phyloP scores from a whole-genome alignment of 2,797 vertebrate genomes.

The Enteromius mattozi region DNA sequence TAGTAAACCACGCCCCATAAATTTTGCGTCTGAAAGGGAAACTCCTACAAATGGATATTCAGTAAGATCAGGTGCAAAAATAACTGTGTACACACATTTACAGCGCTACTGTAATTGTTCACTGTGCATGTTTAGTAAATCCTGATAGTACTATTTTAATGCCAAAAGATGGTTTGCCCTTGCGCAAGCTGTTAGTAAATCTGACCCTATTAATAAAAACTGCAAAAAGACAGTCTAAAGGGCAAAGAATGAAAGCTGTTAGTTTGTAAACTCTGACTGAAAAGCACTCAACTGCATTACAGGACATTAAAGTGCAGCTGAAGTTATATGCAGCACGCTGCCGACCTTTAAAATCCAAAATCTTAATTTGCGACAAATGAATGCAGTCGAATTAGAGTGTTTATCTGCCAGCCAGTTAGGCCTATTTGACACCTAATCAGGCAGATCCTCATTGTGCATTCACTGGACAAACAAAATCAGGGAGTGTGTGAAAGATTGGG shows the following conservation, averaged over 20 bases:
- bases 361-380: conserved; percentile 26
- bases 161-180: background rate
- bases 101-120: background rate
- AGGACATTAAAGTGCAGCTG: background rate
- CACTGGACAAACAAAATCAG: conserved; percentile 17
- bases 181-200: background rate
- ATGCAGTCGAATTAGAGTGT: conserved; percentile 18
- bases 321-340: background rate
- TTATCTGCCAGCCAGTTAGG: conserved; percentile 17
- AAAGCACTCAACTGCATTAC: background rate
- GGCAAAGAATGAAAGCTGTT: background rate
- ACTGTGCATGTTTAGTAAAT: background rate
- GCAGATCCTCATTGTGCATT: conserved; percentile 25
- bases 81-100: background rate
- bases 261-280: conserved; percentile 8
- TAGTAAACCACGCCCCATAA: background rate
- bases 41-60: background rate
- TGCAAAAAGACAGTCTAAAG: background rate
- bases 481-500: conserved; percentile 5
- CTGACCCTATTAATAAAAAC: background rate
- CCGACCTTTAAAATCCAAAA: conserved; percentile 17
- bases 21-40: background rate
- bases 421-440: conserved; percentile 29
- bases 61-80: background rate
- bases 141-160: background rate